Evolutionary conservation across 2,113 vertebrate species (phyloP).

Genomic region (Hucho hucho): DNA sequence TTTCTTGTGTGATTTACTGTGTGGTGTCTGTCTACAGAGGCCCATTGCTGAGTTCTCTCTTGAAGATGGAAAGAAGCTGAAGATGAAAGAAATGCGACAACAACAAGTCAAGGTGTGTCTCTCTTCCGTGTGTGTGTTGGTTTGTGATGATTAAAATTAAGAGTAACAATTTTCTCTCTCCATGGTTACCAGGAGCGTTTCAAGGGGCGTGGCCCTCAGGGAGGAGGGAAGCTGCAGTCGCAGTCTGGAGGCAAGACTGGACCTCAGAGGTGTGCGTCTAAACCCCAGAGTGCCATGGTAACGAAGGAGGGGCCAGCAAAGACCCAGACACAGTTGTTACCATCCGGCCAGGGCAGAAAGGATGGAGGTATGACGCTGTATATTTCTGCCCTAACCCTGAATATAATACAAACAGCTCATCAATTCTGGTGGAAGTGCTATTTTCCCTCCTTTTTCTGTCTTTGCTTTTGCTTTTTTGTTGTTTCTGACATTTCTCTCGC

Average conservation of each 20-base stretch:
- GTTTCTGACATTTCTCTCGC: neutral
- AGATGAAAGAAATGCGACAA: constrained; percentile 80
- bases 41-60: constrained; percentile 92
- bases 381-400: too few relatives aligned
- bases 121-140: neutral
- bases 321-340: constrained; percentile 6
- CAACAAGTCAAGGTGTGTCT: constrained; percentile 73
- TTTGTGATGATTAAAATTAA: neutral
- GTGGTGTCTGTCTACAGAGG: constrained; percentile 69
- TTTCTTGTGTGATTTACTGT: constrained; percentile 15
- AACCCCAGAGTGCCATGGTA: neutral
- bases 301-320: neutral
- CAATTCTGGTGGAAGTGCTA: too few relatives aligned
- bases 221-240: constrained; percentile 4
- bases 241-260: constrained; percentile 16
- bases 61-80: constrained; percentile 87
- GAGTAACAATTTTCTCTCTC: neutral
- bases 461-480: neutral
- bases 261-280: constrained; percentile 13
- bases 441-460: too few relatives aligned
- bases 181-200: constrained; percentile 37
- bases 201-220: neutral
- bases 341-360: neutral
- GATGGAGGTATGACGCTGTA: constrained; percentile 25
- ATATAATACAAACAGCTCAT: too few relatives aligned